Evolutionary conservation across 2,797 vertebrate species (phyloP), one percentile per base, ranked within the genome.

Genomic region (Sus cebifrons): DNA sequence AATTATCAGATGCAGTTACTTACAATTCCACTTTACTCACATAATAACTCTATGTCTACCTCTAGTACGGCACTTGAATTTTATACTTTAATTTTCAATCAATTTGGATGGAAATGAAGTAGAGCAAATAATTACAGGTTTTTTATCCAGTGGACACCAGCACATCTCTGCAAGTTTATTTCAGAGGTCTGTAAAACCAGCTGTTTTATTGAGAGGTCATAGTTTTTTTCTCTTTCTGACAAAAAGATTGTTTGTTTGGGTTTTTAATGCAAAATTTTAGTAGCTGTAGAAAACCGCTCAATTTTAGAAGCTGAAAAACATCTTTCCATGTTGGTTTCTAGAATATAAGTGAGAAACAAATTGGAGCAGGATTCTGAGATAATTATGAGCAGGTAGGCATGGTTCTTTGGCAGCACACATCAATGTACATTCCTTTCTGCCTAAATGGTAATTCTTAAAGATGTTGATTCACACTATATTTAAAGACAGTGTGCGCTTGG

Each of bases 241-340:
- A 65, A 40, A 27, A 78, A 40, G 36, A 32, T 23, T 52, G 49
- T 27, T 73, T 74, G 20, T 75, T 71, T 65, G 56, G 49, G 21
- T 71, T 91, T 77, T 88, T 40, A 84, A 84, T 40, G 15, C 15
- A 89, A 49, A 65, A 64, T n/a, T 93, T 86, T 82, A 70, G 16
- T 32, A 70, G 62, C 21, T 82, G 9, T 44, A 86, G 54, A 75
- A 75, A 86, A 75, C 9, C 32, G 32, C 40, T 93, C 60, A 81
- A 68, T 25, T 81, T 89, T 89, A 14, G 4, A 74, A 74, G 27
- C 27, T 88, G 23, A 83, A 78, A 78, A 73, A 58, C 65, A 56
- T 32, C 56, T 77, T 95, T 54, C n/a, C 54, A 77, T 1, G 3
- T 64, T 58, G 54, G 20, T 60, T 74, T 60, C 67, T 36, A n/a